Evolutionary conservation across 2,888 invertebrate species (phyloP).

Genomic region (Troides oblongomaculatus): DNA sequence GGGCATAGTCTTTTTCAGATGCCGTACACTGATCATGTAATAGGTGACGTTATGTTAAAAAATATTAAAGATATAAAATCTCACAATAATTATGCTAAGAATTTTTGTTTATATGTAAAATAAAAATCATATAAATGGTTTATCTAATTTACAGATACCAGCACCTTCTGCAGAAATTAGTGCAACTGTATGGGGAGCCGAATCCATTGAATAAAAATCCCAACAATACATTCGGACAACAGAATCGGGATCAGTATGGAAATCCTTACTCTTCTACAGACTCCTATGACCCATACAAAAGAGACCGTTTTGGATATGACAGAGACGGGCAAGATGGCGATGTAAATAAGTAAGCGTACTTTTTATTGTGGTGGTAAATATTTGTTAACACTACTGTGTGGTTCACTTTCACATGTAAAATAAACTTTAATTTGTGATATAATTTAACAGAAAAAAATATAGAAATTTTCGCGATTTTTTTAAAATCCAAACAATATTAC

Average conservation of each 20-base stretch:
- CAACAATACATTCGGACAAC: slow-evolving; percentile 49
- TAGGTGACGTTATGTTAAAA: no score
- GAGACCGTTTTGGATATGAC: slow-evolving; percentile 43
- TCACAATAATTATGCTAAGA: no score
- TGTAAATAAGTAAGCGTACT: slow-evolving; percentile 37
- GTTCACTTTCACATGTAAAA: no score
- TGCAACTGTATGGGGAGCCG: slow-evolving; percentile 77
- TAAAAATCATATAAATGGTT: no score
- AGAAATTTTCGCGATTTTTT: no score
- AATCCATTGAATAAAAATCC: slow-evolving; percentile 58
- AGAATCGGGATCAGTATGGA: slow-evolving; percentile 50
- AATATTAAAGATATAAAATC: not conserved
- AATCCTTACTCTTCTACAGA: slow-evolving; percentile 50
- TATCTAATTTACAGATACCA: slow-evolving; percentile 74
- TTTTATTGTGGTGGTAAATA: not conserved
- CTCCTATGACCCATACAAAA: slow-evolving; percentile 46
- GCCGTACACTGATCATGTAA: no score
- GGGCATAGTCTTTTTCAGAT: no score
- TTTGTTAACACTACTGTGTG: no score
- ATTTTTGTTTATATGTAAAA: no score
- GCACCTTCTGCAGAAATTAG: slow-evolving; percentile 82
- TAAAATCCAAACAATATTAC: no score
- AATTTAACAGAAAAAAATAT: no score
- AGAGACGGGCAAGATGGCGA: slow-evolving; percentile 38
- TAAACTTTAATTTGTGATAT: no score